Conservation (phyloP, 2,888 invertebrate genomes). For the Bhutanitis thaidina region DNA sequence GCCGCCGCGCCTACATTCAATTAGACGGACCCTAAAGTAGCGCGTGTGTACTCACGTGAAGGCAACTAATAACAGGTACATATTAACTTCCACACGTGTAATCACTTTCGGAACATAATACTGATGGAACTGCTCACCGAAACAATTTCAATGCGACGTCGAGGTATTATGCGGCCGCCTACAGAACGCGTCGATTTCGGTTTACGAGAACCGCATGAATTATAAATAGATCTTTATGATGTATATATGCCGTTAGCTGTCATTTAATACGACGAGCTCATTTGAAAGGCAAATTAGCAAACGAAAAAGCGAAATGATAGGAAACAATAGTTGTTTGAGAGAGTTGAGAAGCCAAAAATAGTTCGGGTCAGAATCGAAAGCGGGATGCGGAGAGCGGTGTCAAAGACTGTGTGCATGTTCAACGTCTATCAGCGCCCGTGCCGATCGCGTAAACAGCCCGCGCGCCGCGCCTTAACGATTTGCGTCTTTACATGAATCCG, state of each 20-base stretch:
- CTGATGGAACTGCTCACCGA: slow-evolving; percentile 35
- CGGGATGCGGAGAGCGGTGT: slow-evolving; percentile 57
- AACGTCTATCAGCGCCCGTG: slow-evolving; percentile 59
- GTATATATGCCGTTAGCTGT: slow-evolving; percentile 11
- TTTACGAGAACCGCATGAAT: not conserved
- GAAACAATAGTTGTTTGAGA: slow-evolving; percentile 25
- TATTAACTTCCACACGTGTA: slow-evolving; percentile 49
- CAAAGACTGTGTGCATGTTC: slow-evolving; percentile 63
- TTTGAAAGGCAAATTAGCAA: slow-evolving; percentile 21
- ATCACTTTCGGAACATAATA: slow-evolving; percentile 37
- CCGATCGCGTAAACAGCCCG: slow-evolving; percentile 64
- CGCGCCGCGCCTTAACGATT: slow-evolving; percentile 43
- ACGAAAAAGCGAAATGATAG: slow-evolving; percentile 39
- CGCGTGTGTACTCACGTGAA: slow-evolving; percentile 65
- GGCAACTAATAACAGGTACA: slow-evolving; percentile 52
- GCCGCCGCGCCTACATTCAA: slow-evolving; percentile 70
- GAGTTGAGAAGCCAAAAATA: slow-evolving; percentile 50
- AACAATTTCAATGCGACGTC: slow-evolving; percentile 23
- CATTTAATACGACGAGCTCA: slow-evolving; percentile 10
- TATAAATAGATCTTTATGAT: slow-evolving; percentile 10
- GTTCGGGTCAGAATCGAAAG: slow-evolving; percentile 35
- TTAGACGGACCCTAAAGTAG: slow-evolving; percentile 73
- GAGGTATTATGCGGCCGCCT: slow-evolving; percentile 6
- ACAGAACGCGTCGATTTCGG: slow-evolving; percentile 1
- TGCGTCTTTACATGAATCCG: slow-evolving; percentile 58